Conservation (phyloP, 2,888 invertebrate species). For the Pteria penguin region DNA sequence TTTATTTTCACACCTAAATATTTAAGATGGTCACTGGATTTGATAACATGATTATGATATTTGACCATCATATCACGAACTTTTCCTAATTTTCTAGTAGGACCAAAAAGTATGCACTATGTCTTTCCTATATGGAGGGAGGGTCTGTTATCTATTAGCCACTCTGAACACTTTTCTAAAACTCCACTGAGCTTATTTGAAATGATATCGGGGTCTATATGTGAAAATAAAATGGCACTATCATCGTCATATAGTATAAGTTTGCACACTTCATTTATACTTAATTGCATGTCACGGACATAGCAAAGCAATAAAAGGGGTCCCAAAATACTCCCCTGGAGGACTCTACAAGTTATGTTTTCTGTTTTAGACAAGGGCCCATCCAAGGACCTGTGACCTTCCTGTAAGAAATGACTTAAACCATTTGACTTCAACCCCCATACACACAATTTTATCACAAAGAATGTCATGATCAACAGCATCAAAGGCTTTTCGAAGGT, state of each 20-base stretch:
- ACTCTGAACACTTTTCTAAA: not conserved
- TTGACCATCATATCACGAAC: not conserved
- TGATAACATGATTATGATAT: not conserved
- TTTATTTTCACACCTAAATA: not conserved
- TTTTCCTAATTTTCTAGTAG: not conserved
- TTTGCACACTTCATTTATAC: constrained; percentile 14
- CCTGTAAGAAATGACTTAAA: not conserved
- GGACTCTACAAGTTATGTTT: constrained; percentile 7
- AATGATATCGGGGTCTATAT: constrained; percentile 6
- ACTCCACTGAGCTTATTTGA: not conserved
- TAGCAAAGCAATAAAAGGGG: constrained; percentile 6
- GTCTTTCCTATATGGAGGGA: not conserved
- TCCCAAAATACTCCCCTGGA: constrained; percentile 12
- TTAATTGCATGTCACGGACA: constrained; percentile 20
- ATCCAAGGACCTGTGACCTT: not conserved
- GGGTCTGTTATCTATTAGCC: not conserved
- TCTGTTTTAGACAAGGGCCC: not conserved
- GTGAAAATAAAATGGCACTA: constrained; percentile 13
- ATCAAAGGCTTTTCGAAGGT: not conserved
- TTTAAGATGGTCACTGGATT: not conserved
- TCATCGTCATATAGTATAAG: constrained; percentile 19
- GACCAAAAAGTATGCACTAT: not conserved
- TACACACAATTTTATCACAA: not conserved
- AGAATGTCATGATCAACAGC: not conserved
- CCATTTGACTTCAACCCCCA: not conserved